Conservation (phyloP, 2,888 invertebrate species). For the Ornithoptera alexandrae region DNA sequence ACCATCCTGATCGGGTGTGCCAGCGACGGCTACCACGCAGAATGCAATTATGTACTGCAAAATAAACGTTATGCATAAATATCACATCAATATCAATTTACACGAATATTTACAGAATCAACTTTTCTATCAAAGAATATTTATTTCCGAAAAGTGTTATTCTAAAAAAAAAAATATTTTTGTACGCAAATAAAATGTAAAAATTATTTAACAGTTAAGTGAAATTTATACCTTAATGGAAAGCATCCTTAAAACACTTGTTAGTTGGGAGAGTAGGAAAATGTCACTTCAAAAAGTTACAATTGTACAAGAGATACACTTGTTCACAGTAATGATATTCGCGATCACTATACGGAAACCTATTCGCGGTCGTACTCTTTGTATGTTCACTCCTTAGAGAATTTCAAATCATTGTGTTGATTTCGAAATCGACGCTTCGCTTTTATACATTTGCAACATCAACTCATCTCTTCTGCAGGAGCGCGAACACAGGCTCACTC, state of each 20-base stretch:
- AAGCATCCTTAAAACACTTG: conserved; percentile 62
- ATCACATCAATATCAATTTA: background rate
- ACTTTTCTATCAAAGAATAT: background rate
- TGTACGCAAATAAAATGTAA: background rate
- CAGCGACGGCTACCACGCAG: conserved; percentile 56
- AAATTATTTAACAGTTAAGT: background rate
- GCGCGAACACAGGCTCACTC: conserved; percentile 42
- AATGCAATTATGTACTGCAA: conserved; percentile 59
- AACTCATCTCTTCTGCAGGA: conserved; percentile 64
- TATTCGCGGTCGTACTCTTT: conserved; percentile 60
- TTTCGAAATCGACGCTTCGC: conserved; percentile 75
- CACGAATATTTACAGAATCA: background rate
- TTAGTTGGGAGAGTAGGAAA: conserved; percentile 32
- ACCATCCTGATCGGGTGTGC: conserved; percentile 58
- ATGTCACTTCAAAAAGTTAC: conserved; percentile 43
- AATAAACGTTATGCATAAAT: conserved; percentile 31
- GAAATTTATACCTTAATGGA: conserved; percentile 50
- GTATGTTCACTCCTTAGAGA: conserved; percentile 71
- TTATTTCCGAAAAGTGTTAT: background rate
- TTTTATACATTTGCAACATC: conserved; percentile 78
- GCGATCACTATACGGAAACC: conserved; percentile 66
- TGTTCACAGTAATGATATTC: conserved; percentile 48
- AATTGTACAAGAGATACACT: conserved; percentile 55
- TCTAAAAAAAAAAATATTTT: background rate
- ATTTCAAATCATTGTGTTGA: conserved; percentile 76